These are phyloP conservation scores for Puntigrus tetrazona DNA, from an alignment of 2,113 vertebrate species.

Conservation along the genomic window DNA sequence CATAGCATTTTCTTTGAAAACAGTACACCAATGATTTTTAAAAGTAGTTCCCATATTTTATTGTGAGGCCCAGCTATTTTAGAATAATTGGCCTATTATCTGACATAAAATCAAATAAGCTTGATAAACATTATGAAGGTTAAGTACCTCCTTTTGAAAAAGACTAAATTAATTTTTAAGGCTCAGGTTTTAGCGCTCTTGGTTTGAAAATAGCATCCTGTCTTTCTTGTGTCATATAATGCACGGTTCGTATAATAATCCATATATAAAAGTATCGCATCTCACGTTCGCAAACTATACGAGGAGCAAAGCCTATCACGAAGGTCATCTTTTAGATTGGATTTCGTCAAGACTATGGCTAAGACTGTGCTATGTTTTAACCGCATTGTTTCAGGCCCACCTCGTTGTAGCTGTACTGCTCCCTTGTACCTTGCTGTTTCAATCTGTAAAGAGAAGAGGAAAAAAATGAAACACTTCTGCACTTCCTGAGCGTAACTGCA, in stretches of 20 bases:
- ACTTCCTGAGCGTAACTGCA: constrained; percentile 25
- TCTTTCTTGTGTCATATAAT: background rate
- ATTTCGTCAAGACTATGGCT: constrained; percentile 57
- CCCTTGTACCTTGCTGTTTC: constrained; percentile 79
- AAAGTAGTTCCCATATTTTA: background rate
- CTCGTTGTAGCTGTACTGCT: constrained; percentile 84
- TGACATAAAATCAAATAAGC: background rate
- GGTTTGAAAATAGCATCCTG: background rate
- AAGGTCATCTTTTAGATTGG: constrained; percentile 64
- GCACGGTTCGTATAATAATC: too few relatives aligned
- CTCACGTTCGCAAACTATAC: background rate
- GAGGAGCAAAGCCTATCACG: constrained; percentile 27
- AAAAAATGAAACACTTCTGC: constrained; percentile 1
- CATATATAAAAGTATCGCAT: background rate
- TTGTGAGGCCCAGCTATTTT: background rate
- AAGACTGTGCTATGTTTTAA: constrained; percentile 55
- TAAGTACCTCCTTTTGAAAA: background rate
- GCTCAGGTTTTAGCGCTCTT: background rate
- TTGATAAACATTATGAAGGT: background rate
- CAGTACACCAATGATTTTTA: too few relatives aligned
- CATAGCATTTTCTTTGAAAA: too few relatives aligned
- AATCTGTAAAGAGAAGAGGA: constrained; percentile 65
- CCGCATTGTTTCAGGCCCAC: constrained; percentile 43
- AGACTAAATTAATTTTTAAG: background rate
- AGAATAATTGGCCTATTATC: background rate